Evolutionary conservation across 2,888 invertebrate species (phyloP), one percentile per base, ranked within the genome.

Genomic region (Oscheius myriophilus): DNA sequence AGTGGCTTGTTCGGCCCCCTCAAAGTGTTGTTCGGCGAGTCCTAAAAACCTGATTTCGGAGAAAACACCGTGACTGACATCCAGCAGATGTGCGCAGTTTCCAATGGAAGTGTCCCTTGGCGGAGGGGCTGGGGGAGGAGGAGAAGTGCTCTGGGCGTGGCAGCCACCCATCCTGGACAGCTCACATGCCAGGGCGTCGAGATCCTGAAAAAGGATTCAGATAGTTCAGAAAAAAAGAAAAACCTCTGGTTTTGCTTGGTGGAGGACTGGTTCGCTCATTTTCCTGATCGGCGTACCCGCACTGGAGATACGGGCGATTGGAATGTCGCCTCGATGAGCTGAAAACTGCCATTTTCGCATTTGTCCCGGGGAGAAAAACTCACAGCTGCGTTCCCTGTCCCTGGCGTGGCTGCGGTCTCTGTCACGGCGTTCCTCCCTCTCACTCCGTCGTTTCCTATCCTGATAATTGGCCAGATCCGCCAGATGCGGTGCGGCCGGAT

Each of bases 171-270:
- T 91, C 89, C 95, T 93, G 89, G 93, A 95, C 87, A 96, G 91
- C 89, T 97, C 95, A 86, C 94, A 94, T 77, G 96, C 96, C 88
- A 97, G 89, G 88, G 93, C 93, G 90, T 97, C 96, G 90, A 97
- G 91, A 89, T 96, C 96, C 94, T 96, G 90, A 16, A 73, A 72
- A 42, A 43, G 21, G 33, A 49, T 43, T 43, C 16, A 9, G 21
- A 6, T 49, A 3, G 49, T 2, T 18, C n/a, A 49, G n/a, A 18
- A 18, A 6, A 49, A 49, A 6, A 6, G 4, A 6, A 9, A 21
- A 26, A 80, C 81, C 72, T 86, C 84, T 1, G 84, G 84, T 54
- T 81, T 73, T 7, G 75, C 73, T n/a, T 79, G 80, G 49, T 83
- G 78, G 7, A 84, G 72, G 25, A 85, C 69, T 14, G 84, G 86